Evolutionary conservation across 1,140 invertebrate genomes (phyloP).

Genomic region (Neotoxoptera formosana): DNA sequence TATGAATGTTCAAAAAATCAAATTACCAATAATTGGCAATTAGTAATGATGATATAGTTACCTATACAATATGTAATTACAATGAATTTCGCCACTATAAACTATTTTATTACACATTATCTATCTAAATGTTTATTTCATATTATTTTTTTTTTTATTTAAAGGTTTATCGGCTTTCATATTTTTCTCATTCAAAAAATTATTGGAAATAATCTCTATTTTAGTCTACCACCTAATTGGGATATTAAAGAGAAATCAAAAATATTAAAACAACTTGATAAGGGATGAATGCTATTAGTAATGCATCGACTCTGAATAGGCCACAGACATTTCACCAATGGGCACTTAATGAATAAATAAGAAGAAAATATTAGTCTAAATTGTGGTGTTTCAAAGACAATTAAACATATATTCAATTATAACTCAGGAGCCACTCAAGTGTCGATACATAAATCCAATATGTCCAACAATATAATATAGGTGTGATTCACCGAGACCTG

Average conservation of each 20-base stretch:
- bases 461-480: too few relatives aligned
- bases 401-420: too few relatives aligned
- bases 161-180: too few relatives aligned
- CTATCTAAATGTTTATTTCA: neutral
- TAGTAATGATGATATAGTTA: neutral
- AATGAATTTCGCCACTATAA: neutral
- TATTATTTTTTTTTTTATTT: too few relatives aligned
- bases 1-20: neutral
- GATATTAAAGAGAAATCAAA: neutral
- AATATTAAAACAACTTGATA: neutral
- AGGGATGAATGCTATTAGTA: neutral
- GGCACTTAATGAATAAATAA: too few relatives aligned
- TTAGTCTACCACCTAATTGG: neutral
- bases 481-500: too few relatives aligned
- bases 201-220: neutral
- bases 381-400: too few relatives aligned
- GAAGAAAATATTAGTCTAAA: too few relatives aligned
- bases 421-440: too few relatives aligned
- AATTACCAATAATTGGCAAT: neutral
- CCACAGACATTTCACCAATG: too few relatives aligned
- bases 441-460: too few relatives aligned
- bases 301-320: neutral
- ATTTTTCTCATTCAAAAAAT: neutral
- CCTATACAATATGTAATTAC: neutral
- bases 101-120: neutral